phyloP scores from a whole-genome alignment of 1,140 invertebrate genomes.

The Meloidogyne hapla region DNA sequence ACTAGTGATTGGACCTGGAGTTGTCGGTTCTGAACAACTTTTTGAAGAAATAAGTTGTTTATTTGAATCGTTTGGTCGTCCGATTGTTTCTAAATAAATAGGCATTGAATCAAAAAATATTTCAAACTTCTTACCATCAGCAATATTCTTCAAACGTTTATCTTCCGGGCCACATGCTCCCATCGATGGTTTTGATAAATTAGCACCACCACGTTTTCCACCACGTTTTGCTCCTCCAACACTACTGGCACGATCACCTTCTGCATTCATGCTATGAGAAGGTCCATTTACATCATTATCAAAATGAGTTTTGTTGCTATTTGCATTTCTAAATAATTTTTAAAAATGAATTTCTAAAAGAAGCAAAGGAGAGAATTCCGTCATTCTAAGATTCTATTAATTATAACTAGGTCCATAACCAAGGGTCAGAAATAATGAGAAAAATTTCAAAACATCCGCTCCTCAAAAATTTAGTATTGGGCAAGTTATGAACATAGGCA shows the following conservation, averaged over 20 bases:
- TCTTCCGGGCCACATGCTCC: not conserved
- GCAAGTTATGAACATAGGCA: too few species aligned
- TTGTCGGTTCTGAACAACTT: not conserved
- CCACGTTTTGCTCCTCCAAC: slow-evolving; percentile 16
- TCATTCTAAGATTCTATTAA: too few species aligned
- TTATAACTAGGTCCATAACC: not conserved
- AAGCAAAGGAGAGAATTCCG: too few species aligned
- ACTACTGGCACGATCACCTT: not conserved
- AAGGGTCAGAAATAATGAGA: too few species aligned
- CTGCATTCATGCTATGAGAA: not conserved
- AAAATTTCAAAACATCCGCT: too few species aligned
- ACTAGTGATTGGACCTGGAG: not conserved
- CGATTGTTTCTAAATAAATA: not conserved
- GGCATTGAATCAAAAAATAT: not conserved
- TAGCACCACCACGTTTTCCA: not conserved
- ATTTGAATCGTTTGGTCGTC: not conserved
- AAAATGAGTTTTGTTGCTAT: not conserved
- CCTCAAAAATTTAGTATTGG: too few species aligned
- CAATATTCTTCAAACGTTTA: not conserved
- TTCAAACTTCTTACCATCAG: not conserved
- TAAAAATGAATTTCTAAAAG: not conserved
- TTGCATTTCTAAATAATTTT: not conserved
- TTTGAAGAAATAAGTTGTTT: not conserved
- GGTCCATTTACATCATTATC: slow-evolving; percentile 10
- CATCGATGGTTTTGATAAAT: not conserved